Evolutionary conservation across 2,113 vertebrate species (phyloP).

Genomic region (Microcebus lehilahytsara): DNA sequence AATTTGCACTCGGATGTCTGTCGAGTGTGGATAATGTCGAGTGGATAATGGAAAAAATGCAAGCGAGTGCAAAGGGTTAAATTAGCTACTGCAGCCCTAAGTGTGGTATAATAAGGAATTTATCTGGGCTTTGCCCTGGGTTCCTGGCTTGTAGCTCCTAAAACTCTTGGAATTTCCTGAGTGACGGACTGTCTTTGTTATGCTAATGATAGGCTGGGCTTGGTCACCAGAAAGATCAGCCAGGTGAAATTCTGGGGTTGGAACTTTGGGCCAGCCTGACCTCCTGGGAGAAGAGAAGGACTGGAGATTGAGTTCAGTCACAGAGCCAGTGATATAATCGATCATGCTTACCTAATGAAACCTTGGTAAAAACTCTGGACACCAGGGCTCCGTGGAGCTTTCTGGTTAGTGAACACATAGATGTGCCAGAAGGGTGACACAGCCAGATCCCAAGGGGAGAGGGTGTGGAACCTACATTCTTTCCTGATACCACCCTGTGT

Average conservation of each 20-base stretch:
- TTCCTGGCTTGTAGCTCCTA: not conserved
- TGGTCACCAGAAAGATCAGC: not conserved
- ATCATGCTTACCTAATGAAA: not conserved
- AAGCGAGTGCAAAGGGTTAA: not conserved
- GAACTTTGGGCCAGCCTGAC: not conserved
- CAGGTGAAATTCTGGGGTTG: not conserved
- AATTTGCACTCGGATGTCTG: too few species aligned
- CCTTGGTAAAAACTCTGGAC: not conserved
- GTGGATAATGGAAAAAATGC: too few species aligned
- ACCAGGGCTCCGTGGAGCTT: not conserved
- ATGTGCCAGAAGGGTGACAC: not conserved
- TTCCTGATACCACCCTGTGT: not conserved
- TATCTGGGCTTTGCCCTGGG: not conserved
- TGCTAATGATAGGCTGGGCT: not conserved
- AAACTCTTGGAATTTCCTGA: not conserved
- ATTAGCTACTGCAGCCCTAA: not conserved
- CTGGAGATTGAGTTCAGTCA: not conserved
- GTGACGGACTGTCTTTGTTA: not conserved
- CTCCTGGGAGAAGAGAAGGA: not conserved
- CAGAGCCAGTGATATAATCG: not conserved
- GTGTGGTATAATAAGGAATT: not conserved
- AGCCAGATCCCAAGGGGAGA: not conserved
- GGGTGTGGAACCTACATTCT: not conserved
- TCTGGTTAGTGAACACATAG: not conserved
- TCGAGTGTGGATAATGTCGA: too few species aligned